Evolutionary conservation across 1,140 invertebrate species (phyloP).

Genomic region (Theocolax elegans): DNA sequence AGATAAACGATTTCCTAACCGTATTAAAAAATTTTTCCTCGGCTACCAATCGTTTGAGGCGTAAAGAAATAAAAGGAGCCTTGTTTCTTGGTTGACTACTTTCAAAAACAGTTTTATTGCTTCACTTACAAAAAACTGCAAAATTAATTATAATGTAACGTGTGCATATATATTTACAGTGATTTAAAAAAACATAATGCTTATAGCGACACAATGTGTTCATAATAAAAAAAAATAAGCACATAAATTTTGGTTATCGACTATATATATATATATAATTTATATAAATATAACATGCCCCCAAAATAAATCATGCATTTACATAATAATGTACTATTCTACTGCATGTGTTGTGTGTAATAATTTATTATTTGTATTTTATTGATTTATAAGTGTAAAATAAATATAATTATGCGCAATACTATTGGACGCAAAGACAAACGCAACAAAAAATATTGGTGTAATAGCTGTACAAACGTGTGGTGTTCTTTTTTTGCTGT

Average conservation of each 20-base stretch:
- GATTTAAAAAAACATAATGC: conserved; percentile 19
- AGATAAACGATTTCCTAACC: too few relatives aligned
- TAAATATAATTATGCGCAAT: too few relatives aligned
- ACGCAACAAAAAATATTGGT: too few relatives aligned
- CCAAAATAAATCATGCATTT: conserved; percentile 38
- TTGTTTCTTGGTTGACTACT: conserved; percentile 22
- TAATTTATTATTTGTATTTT: too few relatives aligned
- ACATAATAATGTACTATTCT: too few relatives aligned
- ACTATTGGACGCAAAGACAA: too few relatives aligned
- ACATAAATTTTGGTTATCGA: too few relatives aligned
- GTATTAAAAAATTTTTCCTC: conserved; percentile 12
- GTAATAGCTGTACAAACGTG: too few relatives aligned
- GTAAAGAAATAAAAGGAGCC: conserved; percentile 28
- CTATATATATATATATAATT: neutral
- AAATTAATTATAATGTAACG: too few relatives aligned
- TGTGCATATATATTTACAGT: conserved; percentile 31
- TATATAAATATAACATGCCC: conserved; percentile 34
- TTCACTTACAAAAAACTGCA: conserved; percentile 31
- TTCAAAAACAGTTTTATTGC: conserved; percentile 36
- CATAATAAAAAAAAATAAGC: conserved; percentile 25
- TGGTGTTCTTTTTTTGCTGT: too few relatives aligned
- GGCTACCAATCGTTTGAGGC: conserved; percentile 10
- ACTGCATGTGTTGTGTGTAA: too few relatives aligned
- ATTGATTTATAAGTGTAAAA: too few relatives aligned
- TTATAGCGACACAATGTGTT: conserved; percentile 8